A percentile compares a stretch with the other conserved stretches of the same genome.
Evolutionary conservation across 2,113 vertebrate species (phyloP).

Genomic region (Chaetorhynchus papuensis): DNA sequence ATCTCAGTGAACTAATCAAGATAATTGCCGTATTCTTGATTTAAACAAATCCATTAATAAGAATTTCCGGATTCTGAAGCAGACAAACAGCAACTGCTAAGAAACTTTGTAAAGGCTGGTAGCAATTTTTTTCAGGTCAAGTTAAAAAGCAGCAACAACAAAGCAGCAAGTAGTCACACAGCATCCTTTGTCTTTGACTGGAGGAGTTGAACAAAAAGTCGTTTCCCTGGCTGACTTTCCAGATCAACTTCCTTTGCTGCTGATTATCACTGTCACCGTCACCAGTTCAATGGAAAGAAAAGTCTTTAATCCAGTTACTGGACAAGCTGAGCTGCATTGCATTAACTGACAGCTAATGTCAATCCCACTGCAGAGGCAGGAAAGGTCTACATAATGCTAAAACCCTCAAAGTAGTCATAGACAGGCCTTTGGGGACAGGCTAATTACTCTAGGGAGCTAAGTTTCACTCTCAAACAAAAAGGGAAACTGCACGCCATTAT

Average conservation of each 20-base stretch:
- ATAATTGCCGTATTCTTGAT: conserved; percentile 59
- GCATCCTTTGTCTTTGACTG: conserved; percentile 25
- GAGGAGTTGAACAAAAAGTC: neutral
- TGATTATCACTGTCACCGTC: conserved; percentile 5
- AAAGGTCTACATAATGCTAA: neutral
- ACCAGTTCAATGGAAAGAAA: neutral
- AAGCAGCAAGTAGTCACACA: neutral
- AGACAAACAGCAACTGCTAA: conserved; percentile 32
- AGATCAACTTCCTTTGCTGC: neutral
- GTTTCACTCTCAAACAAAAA: neutral
- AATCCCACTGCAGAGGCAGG: conserved; percentile 7
- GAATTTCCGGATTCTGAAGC: conserved; percentile 1
- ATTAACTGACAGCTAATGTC: conserved; percentile 38
- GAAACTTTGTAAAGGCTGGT: conserved; percentile 34
- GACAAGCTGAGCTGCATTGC: neutral
- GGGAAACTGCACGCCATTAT: neutral
- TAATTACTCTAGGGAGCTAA: conserved; percentile 20
- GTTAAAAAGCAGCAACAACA: conserved; percentile 5
- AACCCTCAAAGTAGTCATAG: neutral
- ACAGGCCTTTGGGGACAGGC: neutral
- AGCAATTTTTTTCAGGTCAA: conserved; percentile 40
- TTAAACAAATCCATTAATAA: conserved; percentile 63
- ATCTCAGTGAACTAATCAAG: conserved; percentile 68
- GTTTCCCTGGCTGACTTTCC: neutral
- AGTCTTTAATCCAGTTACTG: conserved; percentile 40